Evolutionary conservation across 1,140 invertebrate species (phyloP).

Genomic region (Polypedilum pembai): DNA sequence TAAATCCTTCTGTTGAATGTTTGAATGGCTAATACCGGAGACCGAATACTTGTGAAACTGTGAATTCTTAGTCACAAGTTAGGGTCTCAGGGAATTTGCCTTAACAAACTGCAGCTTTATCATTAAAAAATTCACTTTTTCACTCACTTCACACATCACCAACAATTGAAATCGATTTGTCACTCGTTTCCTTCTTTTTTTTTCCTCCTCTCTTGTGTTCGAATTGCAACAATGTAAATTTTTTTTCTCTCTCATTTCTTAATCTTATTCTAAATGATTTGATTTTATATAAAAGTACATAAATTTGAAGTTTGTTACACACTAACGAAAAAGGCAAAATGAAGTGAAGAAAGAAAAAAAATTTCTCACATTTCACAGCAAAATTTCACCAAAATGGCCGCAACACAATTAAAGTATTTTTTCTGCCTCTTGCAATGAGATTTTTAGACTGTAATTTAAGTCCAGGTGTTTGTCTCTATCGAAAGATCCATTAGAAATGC

Average conservation of each 20-base stretch:
- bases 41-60: conserved; percentile 46
- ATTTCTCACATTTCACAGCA: not conserved
- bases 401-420: not conserved
- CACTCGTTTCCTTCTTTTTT: conserved; percentile 11
- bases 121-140: conserved; percentile 18
- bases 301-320: not conserved
- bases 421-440: too few species aligned
- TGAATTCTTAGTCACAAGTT: conserved; percentile 44
- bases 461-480: too few species aligned
- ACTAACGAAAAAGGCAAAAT: not conserved
- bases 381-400: conserved; percentile 1
- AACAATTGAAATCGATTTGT: conserved; percentile 3
- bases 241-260: not conserved
- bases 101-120: conserved; percentile 30
- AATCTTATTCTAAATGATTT: too few species aligned
- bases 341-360: not conserved
- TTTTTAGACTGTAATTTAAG: too few species aligned
- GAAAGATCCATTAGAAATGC: too few species aligned
- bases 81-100: conserved; percentile 46
- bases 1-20: too few species aligned
- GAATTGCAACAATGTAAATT: not conserved
- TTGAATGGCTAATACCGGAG: conserved; percentile 43
- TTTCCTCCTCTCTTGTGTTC: not conserved
- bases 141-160: not conserved
- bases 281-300: too few species aligned